A percentile compares a stretch with the other conserved stretches of the same genome.
Conservation (phyloP, 2,113 vertebrate genomes). For the Gopherus evgoodei region DNA sequence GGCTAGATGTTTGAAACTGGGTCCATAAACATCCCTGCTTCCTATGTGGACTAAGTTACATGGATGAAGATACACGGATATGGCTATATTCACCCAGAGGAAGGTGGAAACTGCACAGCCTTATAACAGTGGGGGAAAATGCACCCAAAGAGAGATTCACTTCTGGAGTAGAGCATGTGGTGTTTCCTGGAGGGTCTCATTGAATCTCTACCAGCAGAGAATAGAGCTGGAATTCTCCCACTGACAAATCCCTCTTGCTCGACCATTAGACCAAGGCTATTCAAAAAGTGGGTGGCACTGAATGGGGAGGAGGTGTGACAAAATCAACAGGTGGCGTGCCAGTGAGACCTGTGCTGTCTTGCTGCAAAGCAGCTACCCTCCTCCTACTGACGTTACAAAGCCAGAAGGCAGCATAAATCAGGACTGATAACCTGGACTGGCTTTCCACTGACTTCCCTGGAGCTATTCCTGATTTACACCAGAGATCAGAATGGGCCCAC, state of each 20-base stretch:
- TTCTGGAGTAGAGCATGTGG: not conserved
- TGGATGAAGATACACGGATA: not conserved
- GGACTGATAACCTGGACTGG: not conserved
- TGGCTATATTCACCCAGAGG: not conserved
- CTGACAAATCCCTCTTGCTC: not conserved
- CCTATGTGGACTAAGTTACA: not conserved
- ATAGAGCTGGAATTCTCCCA: not conserved
- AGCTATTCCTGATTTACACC: not conserved
- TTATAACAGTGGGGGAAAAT: not conserved
- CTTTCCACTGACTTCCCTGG: not conserved
- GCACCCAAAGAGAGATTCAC: not conserved
- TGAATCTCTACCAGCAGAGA: not conserved
- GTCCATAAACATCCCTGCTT: not conserved
- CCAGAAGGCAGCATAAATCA: not conserved
- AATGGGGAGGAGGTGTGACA: not conserved
- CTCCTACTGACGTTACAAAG: not conserved
- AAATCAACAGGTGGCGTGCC: not conserved
- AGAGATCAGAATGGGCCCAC: not conserved
- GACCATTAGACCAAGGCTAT: too few relatives aligned
- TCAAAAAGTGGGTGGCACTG: not conserved
- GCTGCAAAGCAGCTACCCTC: not conserved
- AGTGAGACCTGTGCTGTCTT: not conserved
- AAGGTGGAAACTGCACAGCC: not conserved
- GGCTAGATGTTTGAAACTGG: not conserved
- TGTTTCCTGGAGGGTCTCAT: not conserved